A percentile compares a stretch with the other conserved stretches of the same genome.
Conservation (phyloP, 2,888 invertebrate genomes). For the Drosophila colorata region DNA sequence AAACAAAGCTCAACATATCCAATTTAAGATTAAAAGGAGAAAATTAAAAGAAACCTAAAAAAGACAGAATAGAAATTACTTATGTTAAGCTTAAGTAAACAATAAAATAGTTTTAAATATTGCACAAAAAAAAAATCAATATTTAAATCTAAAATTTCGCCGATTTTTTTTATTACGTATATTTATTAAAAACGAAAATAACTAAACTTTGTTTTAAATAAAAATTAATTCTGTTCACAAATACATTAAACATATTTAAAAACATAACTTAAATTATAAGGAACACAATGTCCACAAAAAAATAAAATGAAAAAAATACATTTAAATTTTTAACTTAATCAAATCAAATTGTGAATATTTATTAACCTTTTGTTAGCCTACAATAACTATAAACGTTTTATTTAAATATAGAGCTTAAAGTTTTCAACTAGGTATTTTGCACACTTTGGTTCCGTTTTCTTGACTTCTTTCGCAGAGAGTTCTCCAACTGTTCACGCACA, state of each 20-base stretch:
- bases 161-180: too few relatives aligned
- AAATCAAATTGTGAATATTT: not conserved
- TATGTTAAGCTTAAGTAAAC: too few relatives aligned
- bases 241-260: too few relatives aligned
- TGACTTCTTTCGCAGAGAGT: too few relatives aligned
- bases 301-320: not conserved
- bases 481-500: constrained; percentile 12
- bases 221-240: not conserved
- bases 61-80: too few relatives aligned
- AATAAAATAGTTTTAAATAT: too few relatives aligned
- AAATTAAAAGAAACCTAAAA: too few relatives aligned
- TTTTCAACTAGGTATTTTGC: constrained; percentile 13
- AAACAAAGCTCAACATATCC: too few relatives aligned
- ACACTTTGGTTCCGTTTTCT: constrained; percentile 20
- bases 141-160: too few relatives aligned
- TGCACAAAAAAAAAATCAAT: too few relatives aligned
- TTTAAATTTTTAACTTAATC: not conserved
- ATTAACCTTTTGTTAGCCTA: constrained; percentile 29
- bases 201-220: not conserved
- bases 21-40: too few relatives aligned
- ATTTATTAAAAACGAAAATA: too few relatives aligned
- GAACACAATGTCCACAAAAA: not conserved
- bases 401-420: not conserved
- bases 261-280: not conserved
- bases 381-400: not conserved